phyloP scores from a whole-genome alignment of 1,140 invertebrate species.

The Leptestheria dahalacensis region DNA sequence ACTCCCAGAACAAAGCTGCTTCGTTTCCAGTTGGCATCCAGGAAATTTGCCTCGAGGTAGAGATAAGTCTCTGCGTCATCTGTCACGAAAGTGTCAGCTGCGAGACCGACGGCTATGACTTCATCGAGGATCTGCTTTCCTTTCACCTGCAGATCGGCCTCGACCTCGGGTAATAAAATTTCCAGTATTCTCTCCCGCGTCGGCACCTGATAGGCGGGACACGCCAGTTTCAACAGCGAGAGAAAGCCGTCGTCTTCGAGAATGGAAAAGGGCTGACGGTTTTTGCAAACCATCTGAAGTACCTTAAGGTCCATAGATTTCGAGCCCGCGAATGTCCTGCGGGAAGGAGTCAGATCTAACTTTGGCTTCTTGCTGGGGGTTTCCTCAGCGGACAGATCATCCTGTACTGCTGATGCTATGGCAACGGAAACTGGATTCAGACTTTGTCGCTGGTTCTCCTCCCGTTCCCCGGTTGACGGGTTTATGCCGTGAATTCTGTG shows the following conservation, averaged over 20 bases:
- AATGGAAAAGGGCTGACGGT: not conserved
- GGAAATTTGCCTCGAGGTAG: not conserved
- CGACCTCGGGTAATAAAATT: not conserved
- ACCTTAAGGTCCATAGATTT: not conserved
- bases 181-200: not conserved
- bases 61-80: not conserved
- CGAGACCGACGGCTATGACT: not conserved
- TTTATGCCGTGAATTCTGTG: not conserved
- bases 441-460: not conserved
- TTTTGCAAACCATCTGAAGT: not conserved
- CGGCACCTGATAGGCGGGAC: not conserved
- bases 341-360: not conserved
- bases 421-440: not conserved
- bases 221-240: not conserved
- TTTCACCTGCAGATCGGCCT: not conserved
- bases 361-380: not conserved
- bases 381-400: not conserved
- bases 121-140: not conserved
- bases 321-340: not conserved
- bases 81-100: not conserved
- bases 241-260: not conserved
- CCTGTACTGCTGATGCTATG: not conserved
- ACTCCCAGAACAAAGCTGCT: not conserved
- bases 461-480: not conserved
- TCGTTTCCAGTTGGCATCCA: not conserved